A percentile compares a stretch with the other conserved stretches of the same genome.
phyloP scores from a whole-genome alignment of 2,888 invertebrate species.

The Onchidella celtica region DNA sequence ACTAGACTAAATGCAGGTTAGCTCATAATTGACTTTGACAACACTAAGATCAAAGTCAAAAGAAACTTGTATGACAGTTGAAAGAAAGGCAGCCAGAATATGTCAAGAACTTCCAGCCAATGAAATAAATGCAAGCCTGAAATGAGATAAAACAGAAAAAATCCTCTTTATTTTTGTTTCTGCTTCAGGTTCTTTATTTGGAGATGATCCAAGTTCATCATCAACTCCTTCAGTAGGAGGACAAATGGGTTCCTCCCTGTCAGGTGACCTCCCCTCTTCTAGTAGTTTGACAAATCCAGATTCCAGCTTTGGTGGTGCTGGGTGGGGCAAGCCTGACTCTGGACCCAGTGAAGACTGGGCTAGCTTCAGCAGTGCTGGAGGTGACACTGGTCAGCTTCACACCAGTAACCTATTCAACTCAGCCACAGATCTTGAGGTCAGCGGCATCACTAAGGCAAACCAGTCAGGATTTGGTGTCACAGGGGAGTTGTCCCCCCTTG shows the following conservation, averaged over 20 bases:
- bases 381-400: not conserved
- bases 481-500: too few species aligned
- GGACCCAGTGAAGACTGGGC: constrained; percentile 42
- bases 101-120: too few species aligned
- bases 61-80: too few species aligned
- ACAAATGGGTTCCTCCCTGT: not conserved
- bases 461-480: not conserved
- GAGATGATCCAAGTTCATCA: not conserved
- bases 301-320: not conserved
- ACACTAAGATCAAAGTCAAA: too few species aligned
- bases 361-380: constrained; percentile 2
- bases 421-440: not conserved
- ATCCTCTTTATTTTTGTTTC: too few species aligned
- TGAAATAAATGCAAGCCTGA: too few species aligned
- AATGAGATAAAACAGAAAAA: too few species aligned
- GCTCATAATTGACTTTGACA: too few species aligned
- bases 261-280: constrained; percentile 4
- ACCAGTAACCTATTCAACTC: not conserved
- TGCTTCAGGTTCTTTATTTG: constrained; percentile 21
- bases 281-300: not conserved
- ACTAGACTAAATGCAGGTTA: too few species aligned
- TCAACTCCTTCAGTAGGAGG: not conserved
- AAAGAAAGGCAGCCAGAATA: too few species aligned
- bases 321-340: constrained; percentile 1
- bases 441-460: not conserved